Base-by-base conservation (phyloP, 2,113 vertebrate genomes). In the Platichthys stellatus region DNA sequence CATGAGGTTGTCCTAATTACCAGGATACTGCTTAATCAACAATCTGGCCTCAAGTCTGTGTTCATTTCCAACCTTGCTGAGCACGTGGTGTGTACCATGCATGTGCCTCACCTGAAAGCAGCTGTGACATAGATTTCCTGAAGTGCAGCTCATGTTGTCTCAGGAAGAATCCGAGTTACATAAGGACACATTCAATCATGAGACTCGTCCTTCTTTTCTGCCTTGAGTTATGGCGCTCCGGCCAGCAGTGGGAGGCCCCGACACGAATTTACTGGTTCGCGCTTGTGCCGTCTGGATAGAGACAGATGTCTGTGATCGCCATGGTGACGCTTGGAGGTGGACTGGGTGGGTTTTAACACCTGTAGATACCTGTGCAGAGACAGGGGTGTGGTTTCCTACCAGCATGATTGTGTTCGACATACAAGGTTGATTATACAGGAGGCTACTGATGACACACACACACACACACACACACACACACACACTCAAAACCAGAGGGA, bases 331-430 rank as follows among this genome's bases (percentile, higher is more conserved):
- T 45, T 8, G 53, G 57, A 45, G 56, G 63, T 60, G 40, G 47
- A 57, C 53, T 59, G 70, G 66, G 26, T 13, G 56, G 51, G 63
- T 15, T 64, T 40, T 6, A 51, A 9, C 81, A 76, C 85, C 85
- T 84, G 79, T 57, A 69, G 61, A 45, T 68, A 53, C 26, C 62
- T 45, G 69, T 0, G 35, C 57, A 14, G 58, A 49, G 49, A 68
- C 14, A 60, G 60, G 64, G 81, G 77, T 72, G 71, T 62, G 68
- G 76, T 74, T 81, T 80, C 67, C 51, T 64, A 2, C 51, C 5
- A n/a, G 38, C 17, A 10, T 57, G 35, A 69, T 11, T 53, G 51
- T 65, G 68, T 26, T 51, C 15, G 35, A 43, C 26, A 31, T 31
- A 7, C 31, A 12, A 38, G 28, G 7, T 7, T 72, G 68, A 73